Conservation (phyloP, 2,797 vertebrate genomes). For the Dendrocincla fuliginosa region DNA sequence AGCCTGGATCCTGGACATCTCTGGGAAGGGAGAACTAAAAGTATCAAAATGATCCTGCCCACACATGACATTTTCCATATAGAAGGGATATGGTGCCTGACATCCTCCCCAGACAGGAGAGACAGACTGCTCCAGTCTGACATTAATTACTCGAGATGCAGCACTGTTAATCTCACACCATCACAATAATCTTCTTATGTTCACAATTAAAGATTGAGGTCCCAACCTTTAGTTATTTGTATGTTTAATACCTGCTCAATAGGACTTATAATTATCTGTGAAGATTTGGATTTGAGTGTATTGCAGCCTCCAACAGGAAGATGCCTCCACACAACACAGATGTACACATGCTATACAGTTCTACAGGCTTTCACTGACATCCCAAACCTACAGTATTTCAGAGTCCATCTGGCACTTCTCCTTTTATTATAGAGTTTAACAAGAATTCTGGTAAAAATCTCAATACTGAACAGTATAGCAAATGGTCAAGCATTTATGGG, state of each 20-base stretch:
- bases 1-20: accelerated
- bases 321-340: neutral
- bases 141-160: neutral
- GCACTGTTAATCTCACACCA: neutral
- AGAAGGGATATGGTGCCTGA: neutral
- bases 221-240: neutral
- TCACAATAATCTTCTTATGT: neutral
- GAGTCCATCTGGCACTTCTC: neutral
- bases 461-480: neutral
- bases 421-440: neutral
- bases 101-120: neutral
- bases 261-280: neutral
- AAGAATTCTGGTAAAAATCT: neutral
- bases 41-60: accelerated
- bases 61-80: accelerated
- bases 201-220: neutral
- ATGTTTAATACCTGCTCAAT: accelerated
- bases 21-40: accelerated
- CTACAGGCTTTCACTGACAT: accelerated
- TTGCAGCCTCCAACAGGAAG: neutral
- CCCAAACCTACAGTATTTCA: neutral
- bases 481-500: neutral
- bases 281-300: neutral
- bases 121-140: neutral
- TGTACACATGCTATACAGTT: neutral